phyloP scores from a whole-genome alignment of 1,140 invertebrate genomes.

The Tribolium castaneum region DNA sequence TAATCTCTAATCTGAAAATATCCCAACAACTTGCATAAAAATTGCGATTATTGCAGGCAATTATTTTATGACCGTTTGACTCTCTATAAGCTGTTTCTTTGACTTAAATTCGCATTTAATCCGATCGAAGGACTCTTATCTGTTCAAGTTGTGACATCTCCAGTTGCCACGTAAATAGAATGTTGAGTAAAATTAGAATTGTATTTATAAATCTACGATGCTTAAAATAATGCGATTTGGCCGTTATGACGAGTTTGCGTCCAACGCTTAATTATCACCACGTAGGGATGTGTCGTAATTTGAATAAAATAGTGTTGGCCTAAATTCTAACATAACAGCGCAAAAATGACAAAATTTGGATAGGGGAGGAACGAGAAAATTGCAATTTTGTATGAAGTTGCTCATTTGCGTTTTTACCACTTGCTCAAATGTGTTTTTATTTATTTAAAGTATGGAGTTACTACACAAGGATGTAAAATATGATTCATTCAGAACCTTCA shows the following conservation, averaged over 20 bases:
- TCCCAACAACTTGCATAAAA: background rate
- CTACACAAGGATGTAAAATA: too few relatives aligned
- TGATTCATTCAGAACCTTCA: too few relatives aligned
- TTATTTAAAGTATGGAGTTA: too few relatives aligned
- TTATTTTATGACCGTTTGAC: background rate
- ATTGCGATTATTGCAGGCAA: background rate
- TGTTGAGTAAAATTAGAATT: background rate
- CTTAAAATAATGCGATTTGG: slow-evolving; percentile 17
- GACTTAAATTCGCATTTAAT: background rate
- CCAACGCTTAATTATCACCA: slow-evolving; percentile 5
- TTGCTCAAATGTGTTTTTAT: too few relatives aligned
- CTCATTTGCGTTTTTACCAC: too few relatives aligned
- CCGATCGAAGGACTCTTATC: background rate
- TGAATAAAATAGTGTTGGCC: slow-evolving; percentile 8
- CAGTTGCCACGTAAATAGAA: slow-evolving; percentile 8
- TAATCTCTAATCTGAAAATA: background rate
- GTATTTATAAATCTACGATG: background rate
- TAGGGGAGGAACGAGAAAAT: background rate
- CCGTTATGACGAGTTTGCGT: slow-evolving; percentile 1
- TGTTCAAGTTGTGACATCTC: slow-evolving; percentile 7
- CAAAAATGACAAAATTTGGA: background rate
- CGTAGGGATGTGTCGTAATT: background rate
- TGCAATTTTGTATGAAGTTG: background rate
- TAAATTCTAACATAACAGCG: background rate
- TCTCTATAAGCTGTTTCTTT: background rate